Evolutionary conservation across 2,113 vertebrate species (phyloP).

Genomic region (Callipepla californica): DNA sequence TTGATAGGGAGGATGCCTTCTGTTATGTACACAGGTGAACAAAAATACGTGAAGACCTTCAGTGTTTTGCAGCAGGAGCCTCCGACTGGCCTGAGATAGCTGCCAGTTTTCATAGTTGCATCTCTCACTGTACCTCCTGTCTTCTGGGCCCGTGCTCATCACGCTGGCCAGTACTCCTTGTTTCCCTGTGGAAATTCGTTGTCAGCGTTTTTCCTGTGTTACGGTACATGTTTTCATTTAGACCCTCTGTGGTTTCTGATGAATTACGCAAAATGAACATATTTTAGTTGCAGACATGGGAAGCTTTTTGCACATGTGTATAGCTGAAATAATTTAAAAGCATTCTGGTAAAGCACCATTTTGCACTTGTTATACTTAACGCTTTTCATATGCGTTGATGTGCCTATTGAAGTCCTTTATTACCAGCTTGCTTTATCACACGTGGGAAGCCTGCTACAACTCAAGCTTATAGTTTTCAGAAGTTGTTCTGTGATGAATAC

Average conservation of each 20-base stretch:
- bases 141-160: constrained; percentile 5
- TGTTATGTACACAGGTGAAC: neutral
- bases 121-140: neutral
- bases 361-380: neutral
- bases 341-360: neutral
- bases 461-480: neutral
- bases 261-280: neutral
- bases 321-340: constrained; percentile 1
- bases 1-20: neutral
- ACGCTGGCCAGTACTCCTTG: neutral
- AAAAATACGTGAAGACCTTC: neutral
- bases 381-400: neutral
- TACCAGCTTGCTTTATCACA: neutral
- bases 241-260: neutral
- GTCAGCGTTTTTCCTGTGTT: constrained; percentile 29
- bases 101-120: neutral
- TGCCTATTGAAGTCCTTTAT: neutral
- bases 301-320: neutral
- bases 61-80: neutral
- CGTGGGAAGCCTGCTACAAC: neutral
- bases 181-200: constrained; percentile 15
- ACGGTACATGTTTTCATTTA: neutral
- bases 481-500: neutral
- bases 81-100: neutral
- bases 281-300: neutral